Evolutionary conservation across 2,797 vertebrate species (phyloP), one percentile per base, ranked within the genome.

Genomic region (Neosalanx taihuensis): DNA sequence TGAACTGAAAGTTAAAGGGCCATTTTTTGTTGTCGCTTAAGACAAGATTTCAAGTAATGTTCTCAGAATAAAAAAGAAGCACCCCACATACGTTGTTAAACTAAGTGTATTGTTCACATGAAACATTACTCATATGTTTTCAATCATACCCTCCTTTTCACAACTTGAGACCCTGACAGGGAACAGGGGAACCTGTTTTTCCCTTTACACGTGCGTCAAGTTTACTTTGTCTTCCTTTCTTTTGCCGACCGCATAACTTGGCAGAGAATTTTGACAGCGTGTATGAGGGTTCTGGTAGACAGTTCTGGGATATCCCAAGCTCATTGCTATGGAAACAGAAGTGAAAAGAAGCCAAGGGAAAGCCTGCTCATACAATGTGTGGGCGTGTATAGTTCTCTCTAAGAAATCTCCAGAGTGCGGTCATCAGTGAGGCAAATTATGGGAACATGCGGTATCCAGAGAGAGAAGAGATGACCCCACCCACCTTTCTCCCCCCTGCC

Each of bases 401-500:
- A 61, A 31, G 65, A 73, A 60, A 72, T 74, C 85, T 79, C 58
- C 72, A 63, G n/a, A 76, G 78, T 88, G 41, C 7, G 83, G 86
- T 77, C 80, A 71, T 35, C 66, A 33, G 2, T 57, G 31, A 33
- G 17, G 30, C 51, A 72, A 68, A 18, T 72, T 81, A 84, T 84
- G 85, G 83, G 79, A 84, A 81, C 62, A 69, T 15, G 65, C 18
- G 26, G 35, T 69, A 70, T 69, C 64, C 69, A 30, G 72, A 82
- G 79, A 76, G 84, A 83, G 79, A 41, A 35, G 78, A 75, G 70
- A 71, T 80, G 77, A 86, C 83, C 88, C 85, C 84, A 83, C 88
- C 89, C 86, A 86, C 82, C 82, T 74, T 53, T 59, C 33, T 59
- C 33, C 29, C 73, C 46, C 66, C 66, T 29, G 23, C 29, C 15